Percentiles rank a stretch among this genome's conserved stretches.
Conservation (phyloP, 2,888 invertebrate genomes). For the Ectemnius continuus region DNA sequence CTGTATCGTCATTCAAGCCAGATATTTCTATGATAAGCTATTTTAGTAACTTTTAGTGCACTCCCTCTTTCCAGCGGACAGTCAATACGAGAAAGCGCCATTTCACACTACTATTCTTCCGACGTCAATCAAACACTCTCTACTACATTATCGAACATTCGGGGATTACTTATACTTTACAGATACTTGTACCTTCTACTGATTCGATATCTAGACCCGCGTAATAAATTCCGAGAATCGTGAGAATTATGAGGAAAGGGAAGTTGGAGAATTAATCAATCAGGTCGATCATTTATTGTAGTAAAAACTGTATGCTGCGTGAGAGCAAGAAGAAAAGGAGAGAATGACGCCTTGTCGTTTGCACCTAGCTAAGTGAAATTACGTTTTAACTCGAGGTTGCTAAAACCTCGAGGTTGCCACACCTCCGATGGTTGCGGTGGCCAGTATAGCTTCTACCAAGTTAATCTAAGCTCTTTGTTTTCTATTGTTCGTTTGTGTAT, state of each 20-base stretch:
- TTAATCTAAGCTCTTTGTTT: constrained; percentile 25
- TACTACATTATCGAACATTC: no score
- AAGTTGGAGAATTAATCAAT: constrained; percentile 2
- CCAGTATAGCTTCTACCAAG: constrained; percentile 27
- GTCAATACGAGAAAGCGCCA: constrained; percentile 56
- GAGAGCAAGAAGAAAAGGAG: neutral
- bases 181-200: no score
- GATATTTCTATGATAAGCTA: constrained; percentile 44
- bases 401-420: neutral
- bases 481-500: constrained; percentile 17
- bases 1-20: constrained; percentile 33
- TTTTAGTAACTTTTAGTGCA: constrained; percentile 45
- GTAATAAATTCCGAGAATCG: constrained; percentile 25
- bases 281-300: neutral
- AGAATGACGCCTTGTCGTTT: constrained; percentile 39
- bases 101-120: neutral
- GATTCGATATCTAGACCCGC: no score
- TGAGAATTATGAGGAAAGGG: neutral
- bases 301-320: neutral
- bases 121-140: no score
- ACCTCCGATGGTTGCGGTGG: neutral
- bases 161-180: no score
- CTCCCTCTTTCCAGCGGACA: constrained; percentile 55
- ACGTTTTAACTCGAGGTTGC: constrained; percentile 4
- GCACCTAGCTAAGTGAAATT: constrained; percentile 42